A percentile compares a stretch with the other conserved stretches of the same genome.
phyloP scores from a whole-genome alignment of 2,888 invertebrate species.

The Ethmia dodecea region DNA sequence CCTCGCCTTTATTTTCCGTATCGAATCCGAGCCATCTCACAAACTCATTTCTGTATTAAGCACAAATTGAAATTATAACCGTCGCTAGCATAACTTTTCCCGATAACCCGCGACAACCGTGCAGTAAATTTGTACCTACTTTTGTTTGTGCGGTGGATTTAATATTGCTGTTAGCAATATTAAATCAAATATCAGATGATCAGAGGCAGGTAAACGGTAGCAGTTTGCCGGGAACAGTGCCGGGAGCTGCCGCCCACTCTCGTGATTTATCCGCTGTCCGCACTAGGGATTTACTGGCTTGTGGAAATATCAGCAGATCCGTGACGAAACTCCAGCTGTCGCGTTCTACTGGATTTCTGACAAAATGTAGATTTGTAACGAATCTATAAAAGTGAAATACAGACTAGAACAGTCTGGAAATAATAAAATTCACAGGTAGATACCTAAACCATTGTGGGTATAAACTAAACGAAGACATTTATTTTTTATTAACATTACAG shows the following conservation, averaged over 20 bases:
- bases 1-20: too few relatives aligned
- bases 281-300: constrained; percentile 33
- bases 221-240: constrained; percentile 54
- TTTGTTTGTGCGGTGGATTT: constrained; percentile 22
- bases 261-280: constrained; percentile 61
- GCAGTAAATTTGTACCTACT: constrained; percentile 8
- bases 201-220: constrained; percentile 73
- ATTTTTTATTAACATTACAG: too few relatives aligned
- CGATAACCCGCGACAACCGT: constrained; percentile 3
- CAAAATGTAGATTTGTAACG: constrained; percentile 27
- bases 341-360: constrained; percentile 26
- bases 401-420: too few relatives aligned
- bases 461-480: too few relatives aligned
- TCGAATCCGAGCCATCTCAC: background rate
- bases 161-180: constrained; percentile 46
- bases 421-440: too few relatives aligned
- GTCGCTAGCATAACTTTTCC: constrained; percentile 12
- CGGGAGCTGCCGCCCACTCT: constrained; percentile 58
- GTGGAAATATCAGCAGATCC: constrained; percentile 62
- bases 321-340: constrained; percentile 53
- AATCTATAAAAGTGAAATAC: constrained; percentile 11
- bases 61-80: too few relatives aligned
- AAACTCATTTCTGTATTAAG: background rate
- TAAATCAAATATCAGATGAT: constrained; percentile 75
- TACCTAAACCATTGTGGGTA: too few relatives aligned